Percentiles rank a stretch among this genome's conserved stretches.
Conservation (phyloP, 2,113 vertebrate genomes). For the Chaetops frenatus region DNA sequence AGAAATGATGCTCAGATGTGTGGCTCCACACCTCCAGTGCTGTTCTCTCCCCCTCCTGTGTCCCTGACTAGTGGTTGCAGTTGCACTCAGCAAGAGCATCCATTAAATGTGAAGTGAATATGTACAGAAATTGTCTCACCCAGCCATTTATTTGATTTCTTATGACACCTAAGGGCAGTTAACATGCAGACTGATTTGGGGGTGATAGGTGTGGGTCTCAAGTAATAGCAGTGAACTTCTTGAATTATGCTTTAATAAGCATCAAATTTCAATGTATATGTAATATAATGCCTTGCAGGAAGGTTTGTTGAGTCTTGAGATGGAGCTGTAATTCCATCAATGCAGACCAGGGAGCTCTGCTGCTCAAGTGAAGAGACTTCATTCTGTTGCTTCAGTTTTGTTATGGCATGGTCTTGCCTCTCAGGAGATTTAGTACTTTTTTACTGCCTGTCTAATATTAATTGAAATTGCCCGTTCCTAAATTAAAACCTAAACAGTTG, state of each 20-base stretch:
- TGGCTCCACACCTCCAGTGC: neutral
- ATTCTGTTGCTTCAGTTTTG: neutral
- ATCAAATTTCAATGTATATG: neutral
- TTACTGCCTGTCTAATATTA: neutral
- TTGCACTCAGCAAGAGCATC: neutral
- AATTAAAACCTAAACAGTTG: neutral
- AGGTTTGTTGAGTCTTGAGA: neutral
- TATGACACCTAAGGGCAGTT: neutral
- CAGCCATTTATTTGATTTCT: conserved; percentile 21
- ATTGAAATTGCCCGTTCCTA: neutral
- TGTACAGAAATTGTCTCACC: neutral
- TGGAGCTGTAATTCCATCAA: neutral
- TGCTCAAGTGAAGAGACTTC: neutral
- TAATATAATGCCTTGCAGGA: neutral
- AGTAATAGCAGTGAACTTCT: neutral
- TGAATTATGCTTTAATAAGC: conserved; percentile 13
- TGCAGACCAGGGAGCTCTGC: neutral
- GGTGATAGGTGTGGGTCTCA: neutral
- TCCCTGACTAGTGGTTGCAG: neutral
- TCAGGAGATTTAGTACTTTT: neutral
- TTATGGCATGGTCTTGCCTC: fast-evolving
- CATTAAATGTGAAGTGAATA: neutral
- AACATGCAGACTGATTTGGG: neutral
- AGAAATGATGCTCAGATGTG: neutral
- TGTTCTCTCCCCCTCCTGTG: neutral